These are phyloP conservation scores for Brachycybe producta DNA, from an alignment of 2,888 invertebrate genomes.

Conservation along the genomic window DNA sequence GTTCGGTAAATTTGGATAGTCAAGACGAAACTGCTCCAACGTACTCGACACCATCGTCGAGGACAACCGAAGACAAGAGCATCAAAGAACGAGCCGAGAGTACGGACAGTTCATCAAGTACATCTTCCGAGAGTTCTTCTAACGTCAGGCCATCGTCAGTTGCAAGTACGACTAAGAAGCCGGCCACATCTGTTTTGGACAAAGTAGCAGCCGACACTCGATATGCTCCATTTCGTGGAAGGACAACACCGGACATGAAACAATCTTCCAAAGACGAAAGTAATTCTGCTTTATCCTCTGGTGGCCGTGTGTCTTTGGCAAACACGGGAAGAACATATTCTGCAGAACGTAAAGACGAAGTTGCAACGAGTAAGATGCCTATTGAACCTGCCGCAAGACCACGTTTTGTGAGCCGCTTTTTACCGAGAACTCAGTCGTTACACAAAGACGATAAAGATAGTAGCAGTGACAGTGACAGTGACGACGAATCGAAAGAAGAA, in stretches of 20 bases:
- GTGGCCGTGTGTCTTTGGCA: conserved; percentile 3
- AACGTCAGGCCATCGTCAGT: conserved; percentile 8
- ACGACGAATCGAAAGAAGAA: conserved; percentile 13
- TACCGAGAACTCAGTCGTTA: conserved; percentile 17
- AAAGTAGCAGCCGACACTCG: neutral
- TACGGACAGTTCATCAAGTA: conserved; percentile 16
- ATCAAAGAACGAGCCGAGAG: conserved; percentile 13
- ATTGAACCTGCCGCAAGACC: conserved; percentile 11
- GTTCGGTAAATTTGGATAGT: conserved; percentile 20
- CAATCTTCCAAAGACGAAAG: neutral
- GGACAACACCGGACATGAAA: conserved; percentile 14
- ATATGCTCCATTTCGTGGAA: neutral
- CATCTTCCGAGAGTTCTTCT: conserved; percentile 17
- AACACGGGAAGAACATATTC: conserved; percentile 12
- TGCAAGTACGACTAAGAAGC: conserved; percentile 6
- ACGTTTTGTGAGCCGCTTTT: conserved; percentile 20
- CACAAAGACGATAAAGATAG: conserved; percentile 13
- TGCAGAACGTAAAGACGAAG: conserved; percentile 1
- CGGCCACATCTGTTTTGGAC: too few species aligned
- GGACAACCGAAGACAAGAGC: neutral
- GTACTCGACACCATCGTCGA: neutral
- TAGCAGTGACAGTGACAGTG: conserved; percentile 15
- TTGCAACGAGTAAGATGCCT: neutral
- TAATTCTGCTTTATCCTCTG: neutral
- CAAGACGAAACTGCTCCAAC: conserved; percentile 17